A percentile compares a stretch with the other conserved stretches of the same genome.
phyloP scores from a whole-genome alignment of 2,888 invertebrate species.

The Pristionchus japonicus region DNA sequence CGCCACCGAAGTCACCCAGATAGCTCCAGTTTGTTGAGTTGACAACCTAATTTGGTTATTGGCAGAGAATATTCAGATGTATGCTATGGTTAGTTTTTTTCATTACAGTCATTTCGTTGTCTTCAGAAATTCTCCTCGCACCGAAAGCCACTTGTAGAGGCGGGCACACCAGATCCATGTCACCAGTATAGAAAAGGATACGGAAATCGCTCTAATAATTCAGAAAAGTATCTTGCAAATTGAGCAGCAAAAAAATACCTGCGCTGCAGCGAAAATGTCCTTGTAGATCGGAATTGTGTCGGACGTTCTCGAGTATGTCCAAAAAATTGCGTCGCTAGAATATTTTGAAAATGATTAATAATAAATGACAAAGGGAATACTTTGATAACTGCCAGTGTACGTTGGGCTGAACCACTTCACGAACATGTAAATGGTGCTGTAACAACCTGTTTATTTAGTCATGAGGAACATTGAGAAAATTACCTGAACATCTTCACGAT shows the following conservation, averaged over 20 bases:
- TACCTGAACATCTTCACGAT: not conserved
- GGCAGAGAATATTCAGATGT: too few relatives aligned
- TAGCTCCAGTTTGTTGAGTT: too few relatives aligned
- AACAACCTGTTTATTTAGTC: not conserved
- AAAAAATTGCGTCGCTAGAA: not conserved
- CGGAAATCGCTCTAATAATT: not conserved
- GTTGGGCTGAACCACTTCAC: not conserved
- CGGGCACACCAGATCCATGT: not conserved
- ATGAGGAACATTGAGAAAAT: not conserved
- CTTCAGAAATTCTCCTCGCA: not conserved
- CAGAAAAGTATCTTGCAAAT: not conserved
- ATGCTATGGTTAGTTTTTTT: not conserved
- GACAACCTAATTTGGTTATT: too few relatives aligned
- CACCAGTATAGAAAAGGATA: not conserved
- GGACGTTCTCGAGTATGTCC: too few relatives aligned
- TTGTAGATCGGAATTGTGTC: not conserved
- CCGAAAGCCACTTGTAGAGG: not conserved
- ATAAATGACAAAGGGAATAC: not conserved
- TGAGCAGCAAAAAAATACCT: not conserved
- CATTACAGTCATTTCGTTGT: not conserved
- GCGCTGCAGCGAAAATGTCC: not conserved
- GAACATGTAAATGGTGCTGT: not conserved
- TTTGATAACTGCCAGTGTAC: not conserved
- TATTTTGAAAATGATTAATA: not conserved
- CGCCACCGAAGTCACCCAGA: not conserved